A percentile compares a stretch with the other conserved stretches of the same genome.
Conservation (phyloP, 2,797 vertebrate genomes). For the Phyllotis vaccarum region DNA sequence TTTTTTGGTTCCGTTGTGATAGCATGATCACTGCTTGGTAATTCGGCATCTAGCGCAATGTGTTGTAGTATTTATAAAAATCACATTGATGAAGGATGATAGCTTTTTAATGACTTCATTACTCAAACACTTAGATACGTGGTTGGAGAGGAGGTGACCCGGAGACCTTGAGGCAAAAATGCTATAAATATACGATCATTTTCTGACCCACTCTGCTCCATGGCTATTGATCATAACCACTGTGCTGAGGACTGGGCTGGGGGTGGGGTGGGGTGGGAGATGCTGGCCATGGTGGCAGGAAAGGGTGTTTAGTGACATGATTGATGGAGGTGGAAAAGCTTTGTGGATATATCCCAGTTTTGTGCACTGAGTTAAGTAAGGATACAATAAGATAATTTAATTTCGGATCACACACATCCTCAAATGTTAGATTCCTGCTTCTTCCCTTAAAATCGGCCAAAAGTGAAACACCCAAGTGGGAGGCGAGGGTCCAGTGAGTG, state of each 20-base stretch:
- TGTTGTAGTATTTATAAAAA: conserved; percentile 44
- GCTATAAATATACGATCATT: conserved; percentile 61
- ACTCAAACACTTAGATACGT: conserved; percentile 44
- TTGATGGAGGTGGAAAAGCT: neutral
- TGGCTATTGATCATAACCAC: conserved; percentile 34
- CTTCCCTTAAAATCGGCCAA: conserved; percentile 21
- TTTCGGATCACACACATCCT: neutral
- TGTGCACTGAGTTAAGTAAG: conserved; percentile 31
- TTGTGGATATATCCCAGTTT: conserved; percentile 5
- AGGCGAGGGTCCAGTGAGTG: neutral
- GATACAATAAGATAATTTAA: neutral
- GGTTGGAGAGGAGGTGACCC: neutral
- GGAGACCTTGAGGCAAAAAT: conserved; percentile 37
- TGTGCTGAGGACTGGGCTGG: neutral
- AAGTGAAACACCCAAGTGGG: neutral
- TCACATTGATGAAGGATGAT: conserved; percentile 37
- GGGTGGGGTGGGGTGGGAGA: conserved; percentile 14
- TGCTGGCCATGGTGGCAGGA: neutral
- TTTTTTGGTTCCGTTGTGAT: conserved; percentile 47
- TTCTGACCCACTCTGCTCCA: conserved; percentile 17
- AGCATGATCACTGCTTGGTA: conserved; percentile 15
- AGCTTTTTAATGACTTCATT: conserved; percentile 63
- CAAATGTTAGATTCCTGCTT: neutral
- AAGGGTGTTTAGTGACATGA: neutral
- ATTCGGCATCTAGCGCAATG: conserved; percentile 22